phyloP scores from a whole-genome alignment of 2,113 vertebrate genomes.

The Delphinus delphis region DNA sequence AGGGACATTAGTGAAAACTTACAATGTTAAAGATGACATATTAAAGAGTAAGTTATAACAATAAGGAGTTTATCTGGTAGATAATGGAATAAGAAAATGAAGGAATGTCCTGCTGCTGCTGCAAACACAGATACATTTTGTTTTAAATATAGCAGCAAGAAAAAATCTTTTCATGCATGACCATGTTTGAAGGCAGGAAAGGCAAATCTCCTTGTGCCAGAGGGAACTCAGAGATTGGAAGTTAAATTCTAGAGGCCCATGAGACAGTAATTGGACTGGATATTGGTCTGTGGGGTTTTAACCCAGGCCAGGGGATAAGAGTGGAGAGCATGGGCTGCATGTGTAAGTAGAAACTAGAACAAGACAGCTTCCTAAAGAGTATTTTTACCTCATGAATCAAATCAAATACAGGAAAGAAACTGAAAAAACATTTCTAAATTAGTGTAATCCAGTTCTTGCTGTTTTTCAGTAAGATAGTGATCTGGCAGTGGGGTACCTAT shows the following conservation, averaged over 20 bases:
- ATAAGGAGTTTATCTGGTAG: neutral
- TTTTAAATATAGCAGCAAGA: neutral
- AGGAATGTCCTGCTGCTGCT: neutral
- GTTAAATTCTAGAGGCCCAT: neutral
- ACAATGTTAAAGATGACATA: neutral
- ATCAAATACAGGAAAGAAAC: constrained; percentile 9
- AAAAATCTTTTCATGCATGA: neutral
- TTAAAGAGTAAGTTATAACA: neutral
- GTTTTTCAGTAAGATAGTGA: neutral
- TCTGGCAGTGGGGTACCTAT: neutral
- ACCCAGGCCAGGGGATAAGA: neutral
- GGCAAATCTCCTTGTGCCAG: neutral
- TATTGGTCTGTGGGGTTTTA: neutral
- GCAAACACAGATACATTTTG: neutral
- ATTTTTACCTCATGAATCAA: constrained; percentile 6
- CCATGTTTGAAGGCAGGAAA: neutral
- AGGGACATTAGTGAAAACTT: neutral
- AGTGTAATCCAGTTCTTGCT: neutral
- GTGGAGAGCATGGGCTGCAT: neutral
- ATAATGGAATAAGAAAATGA: neutral
- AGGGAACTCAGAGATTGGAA: neutral
- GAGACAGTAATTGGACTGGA: neutral
- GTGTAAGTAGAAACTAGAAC: neutral
- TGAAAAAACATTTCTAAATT: neutral
- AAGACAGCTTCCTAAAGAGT: neutral